Evolutionary conservation across 1,140 invertebrate species (phyloP), one percentile per base, ranked within the genome.

Genomic region (Drosophila virilis): DNA sequence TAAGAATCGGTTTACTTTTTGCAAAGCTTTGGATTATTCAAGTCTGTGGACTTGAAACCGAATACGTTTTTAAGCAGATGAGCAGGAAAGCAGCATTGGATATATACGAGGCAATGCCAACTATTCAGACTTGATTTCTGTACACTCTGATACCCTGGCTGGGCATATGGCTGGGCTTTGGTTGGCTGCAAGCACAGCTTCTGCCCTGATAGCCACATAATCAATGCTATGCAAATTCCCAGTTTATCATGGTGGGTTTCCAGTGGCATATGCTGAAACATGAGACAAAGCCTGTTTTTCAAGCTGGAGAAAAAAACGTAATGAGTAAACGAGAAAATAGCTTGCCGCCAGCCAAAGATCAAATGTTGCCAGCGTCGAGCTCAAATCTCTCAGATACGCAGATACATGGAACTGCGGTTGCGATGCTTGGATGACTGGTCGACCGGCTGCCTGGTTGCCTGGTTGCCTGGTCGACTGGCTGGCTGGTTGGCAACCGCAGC

Each of bases 331-430:
- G 48, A 67, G 62, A 85, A 88, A 77, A 78, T 79, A 74, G 62
- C 81, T 70, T 84, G 81, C 81, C 81, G 78, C 74, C 81, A 80
- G 74, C 48, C 73, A 79, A 83, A 86, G 83, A 86, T 86, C 83
- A 86, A 88, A 88, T 86, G 83, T 71, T 71, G 73, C 17, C 67
- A 59, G 66, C 67, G 67, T 22, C 51, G 66, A 51, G 75, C 68
- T 77, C 76, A 77, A 86, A 83, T 86, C 76, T 83, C 66, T 48
- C 68, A 77, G 81, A 85, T 80, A 84, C 77, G 83, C 75, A 84
- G 80, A 84, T 84, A 77, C 80, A 76, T 78, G 73, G 28, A 60
- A 72, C 75, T 86, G 83, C 68, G 83, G 82, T 78, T 85, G 76
- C 45, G 55, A 12, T 28, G 12, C 7, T 15, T 45, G 50, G 46